Base-by-base conservation (phyloP, 2,113 vertebrate species). In the Bubo bubo region DNA sequence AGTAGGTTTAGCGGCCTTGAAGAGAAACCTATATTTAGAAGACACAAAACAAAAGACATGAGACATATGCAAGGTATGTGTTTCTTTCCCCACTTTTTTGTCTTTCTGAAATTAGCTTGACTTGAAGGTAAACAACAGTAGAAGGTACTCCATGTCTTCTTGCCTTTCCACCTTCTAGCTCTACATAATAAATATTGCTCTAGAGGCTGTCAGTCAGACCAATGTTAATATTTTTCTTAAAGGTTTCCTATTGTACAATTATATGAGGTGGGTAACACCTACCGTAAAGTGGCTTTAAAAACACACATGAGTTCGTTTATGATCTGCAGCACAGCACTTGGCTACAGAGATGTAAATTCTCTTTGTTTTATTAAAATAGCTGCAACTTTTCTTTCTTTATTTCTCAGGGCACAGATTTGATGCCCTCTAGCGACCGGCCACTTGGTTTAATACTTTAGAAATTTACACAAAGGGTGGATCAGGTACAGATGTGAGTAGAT, bases 321-420 rank as follows among this genome's bases (percentile, higher is more conserved):
- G 10, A 79, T 53, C 62, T 91, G 7, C 50, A 67, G 34, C 18
- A 35, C 9, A 68, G 14, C n/a, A 43, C 14, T n/a, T 62, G 20
- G 20, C 45, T 43, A 24, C 11, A 76, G 49, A 85, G 20, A 39
- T 79, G n/a, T 58, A 83, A 73, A 66, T 76, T 60, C 2, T 74
- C 4, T 56, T 82, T 81, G 12, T 68, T 79, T 76, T 45, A 8
- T 70, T 68, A 62, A 63, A 92, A 72, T 5, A 80, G 52, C 24
- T 50, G 14, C 59, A 86, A 41, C 6, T 66, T 91, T 84, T 88
- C 30, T 87, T 70, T 50, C n/a, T 77, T 56, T n/a, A 22, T 45
- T 66, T 91, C 47, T 88, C 39, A 80, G 94, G 90, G 82, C 90
- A 95, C 86, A 92, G 86, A 95, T 81, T 35, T 93, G 79, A 96